Percentiles rank a stretch among this genome's conserved stretches.
phyloP scores from a whole-genome alignment of 2,888 invertebrate species.

The Meghimatium bilineatum region DNA sequence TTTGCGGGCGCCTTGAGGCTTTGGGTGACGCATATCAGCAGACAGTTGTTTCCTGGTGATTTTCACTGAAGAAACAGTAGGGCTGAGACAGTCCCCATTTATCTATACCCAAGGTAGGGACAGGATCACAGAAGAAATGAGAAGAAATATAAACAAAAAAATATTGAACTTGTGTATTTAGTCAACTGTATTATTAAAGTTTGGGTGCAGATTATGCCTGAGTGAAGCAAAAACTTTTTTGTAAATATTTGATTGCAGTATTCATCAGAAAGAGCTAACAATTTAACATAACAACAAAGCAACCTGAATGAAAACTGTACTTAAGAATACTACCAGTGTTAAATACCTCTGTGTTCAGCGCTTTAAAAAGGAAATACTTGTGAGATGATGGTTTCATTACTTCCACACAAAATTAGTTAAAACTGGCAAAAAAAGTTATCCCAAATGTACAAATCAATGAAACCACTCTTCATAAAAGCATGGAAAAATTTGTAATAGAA shows the following conservation, averaged over 20 bases:
- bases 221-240: not conserved
- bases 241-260: not conserved
- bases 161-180: not conserved
- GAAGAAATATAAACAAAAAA: not conserved
- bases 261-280: not conserved
- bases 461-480: no score
- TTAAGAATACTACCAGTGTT: not conserved
- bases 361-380: not conserved
- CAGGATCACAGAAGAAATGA: not conserved
- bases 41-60: slow-evolving; percentile 63
- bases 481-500: no score
- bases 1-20: slow-evolving; percentile 90
- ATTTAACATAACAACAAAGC: not conserved
- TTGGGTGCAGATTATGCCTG: not conserved
- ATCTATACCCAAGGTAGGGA: slow-evolving; percentile 80
- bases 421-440: not conserved
- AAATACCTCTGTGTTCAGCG: not conserved
- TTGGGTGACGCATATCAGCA: slow-evolving; percentile 77
- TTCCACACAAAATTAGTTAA: not conserved
- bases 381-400: not conserved
- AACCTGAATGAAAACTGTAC: not conserved
- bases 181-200: not conserved
- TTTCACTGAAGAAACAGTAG: slow-evolving; percentile 74
- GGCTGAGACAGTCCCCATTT: slow-evolving; percentile 86
- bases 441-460: no score